Percentiles rank a stretch among this genome's conserved stretches.
phyloP scores from a whole-genome alignment of 2,797 vertebrate genomes.

The Anguilla megastoma region DNA sequence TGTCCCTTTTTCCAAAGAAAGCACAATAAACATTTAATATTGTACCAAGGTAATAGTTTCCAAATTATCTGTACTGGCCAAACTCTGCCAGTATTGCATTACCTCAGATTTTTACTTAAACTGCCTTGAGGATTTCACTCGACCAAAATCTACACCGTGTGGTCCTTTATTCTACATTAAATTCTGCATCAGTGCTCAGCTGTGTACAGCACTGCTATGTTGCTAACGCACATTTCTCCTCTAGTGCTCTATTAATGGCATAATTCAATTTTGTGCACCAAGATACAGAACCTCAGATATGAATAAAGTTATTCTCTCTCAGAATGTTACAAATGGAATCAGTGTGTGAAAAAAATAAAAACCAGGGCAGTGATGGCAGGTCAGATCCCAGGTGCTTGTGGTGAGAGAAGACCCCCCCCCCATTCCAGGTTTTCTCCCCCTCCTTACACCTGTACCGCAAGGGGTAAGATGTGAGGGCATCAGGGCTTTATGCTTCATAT shows the following conservation, averaged over 20 bases:
- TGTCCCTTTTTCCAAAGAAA: neutral
- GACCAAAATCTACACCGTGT: neutral
- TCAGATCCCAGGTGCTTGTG: neutral
- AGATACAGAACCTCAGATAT: neutral
- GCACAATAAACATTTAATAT: neutral
- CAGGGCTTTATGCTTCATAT: constrained; percentile 24
- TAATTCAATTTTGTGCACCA: neutral
- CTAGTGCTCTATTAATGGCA: neutral
- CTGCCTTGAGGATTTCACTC: neutral
- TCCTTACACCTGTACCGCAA: constrained; percentile 16
- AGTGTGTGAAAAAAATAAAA: neutral
- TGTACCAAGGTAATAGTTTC: neutral
- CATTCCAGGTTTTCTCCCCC: constrained; percentile 11
- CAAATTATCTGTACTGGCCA: neutral
- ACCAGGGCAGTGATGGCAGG: neutral
- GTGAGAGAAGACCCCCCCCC: neutral
- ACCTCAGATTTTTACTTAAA: neutral
- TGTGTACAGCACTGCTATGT: neutral
- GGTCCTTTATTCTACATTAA: neutral
- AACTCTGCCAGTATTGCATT: neutral
- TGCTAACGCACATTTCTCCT: neutral
- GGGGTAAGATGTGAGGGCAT: neutral
- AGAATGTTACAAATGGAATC: neutral
- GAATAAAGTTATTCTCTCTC: neutral
- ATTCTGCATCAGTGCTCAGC: neutral